Conservation (phyloP, 2,888 invertebrate genomes). For the Drosophila ochracea region DNA sequence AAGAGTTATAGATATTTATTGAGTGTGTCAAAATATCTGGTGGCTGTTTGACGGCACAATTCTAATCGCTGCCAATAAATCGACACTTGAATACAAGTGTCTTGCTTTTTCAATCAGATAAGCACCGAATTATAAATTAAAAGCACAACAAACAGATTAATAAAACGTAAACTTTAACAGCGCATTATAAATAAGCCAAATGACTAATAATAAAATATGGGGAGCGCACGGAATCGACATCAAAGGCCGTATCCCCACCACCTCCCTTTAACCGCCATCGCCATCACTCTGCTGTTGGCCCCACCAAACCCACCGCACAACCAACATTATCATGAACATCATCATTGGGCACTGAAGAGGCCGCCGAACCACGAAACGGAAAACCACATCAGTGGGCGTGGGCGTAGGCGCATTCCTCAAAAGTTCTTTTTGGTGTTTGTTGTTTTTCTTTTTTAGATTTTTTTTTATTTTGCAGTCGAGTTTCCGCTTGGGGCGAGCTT, state of each 20-base stretch:
- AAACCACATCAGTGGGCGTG: constrained; percentile 45
- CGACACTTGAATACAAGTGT: constrained; percentile 76
- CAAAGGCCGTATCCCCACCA: constrained; percentile 51
- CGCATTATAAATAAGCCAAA: constrained; percentile 75
- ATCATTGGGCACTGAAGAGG: constrained; percentile 44
- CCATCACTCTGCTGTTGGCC: not conserved
- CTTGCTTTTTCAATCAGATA: constrained; percentile 75
- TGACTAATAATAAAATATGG: constrained; percentile 78
- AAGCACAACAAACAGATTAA: constrained; percentile 77
- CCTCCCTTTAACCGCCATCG: not conserved
- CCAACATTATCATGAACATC: constrained; percentile 33
- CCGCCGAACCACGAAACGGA: constrained; percentile 18
- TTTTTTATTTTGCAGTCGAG: not conserved
- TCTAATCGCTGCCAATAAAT: constrained; percentile 73
- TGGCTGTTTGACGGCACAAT: constrained; percentile 24
- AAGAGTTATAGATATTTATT: constrained; percentile 2
- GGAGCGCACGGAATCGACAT: constrained; percentile 63
- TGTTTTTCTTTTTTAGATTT: constrained; percentile 2
- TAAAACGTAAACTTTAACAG: constrained; percentile 76
- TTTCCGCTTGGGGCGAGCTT: constrained; percentile 31
- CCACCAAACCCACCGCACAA: not conserved
- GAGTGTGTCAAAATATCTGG: constrained; percentile 1
- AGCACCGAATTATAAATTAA: constrained; percentile 78
- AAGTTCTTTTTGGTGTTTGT: constrained; percentile 15
- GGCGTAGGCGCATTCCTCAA: constrained; percentile 24